Percentiles rank a stretch among this genome's conserved stretches.
These are phyloP conservation scores for Monochamus alternatus DNA, from an alignment of 2,888 invertebrate species.

Conservation along the genomic window DNA sequence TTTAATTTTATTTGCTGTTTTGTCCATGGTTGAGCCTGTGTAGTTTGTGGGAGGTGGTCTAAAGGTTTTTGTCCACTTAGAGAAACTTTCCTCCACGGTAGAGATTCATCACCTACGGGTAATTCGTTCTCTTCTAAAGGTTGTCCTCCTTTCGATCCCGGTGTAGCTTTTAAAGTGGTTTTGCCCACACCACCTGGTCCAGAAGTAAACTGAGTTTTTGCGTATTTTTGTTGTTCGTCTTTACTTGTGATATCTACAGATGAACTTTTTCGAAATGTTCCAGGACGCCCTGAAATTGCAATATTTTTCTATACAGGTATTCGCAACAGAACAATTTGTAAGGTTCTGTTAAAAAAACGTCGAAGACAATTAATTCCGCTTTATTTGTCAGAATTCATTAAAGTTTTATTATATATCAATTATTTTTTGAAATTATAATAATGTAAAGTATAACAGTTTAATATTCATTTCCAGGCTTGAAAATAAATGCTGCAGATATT, in stretches of 20 bases:
- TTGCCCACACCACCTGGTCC: slow-evolving; percentile 67
- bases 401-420: too few relatives aligned
- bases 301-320: background rate
- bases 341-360: background rate
- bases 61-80: slow-evolving; percentile 40
- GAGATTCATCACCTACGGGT: slow-evolving; percentile 73
- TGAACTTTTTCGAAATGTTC: slow-evolving; percentile 70
- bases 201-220: slow-evolving; percentile 58
- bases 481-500: too few relatives aligned
- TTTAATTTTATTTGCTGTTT: slow-evolving; percentile 77
- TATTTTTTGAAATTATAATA: too few relatives aligned
- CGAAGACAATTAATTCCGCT: too few relatives aligned
- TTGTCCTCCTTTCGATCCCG: slow-evolving; percentile 64
- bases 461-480: too few relatives aligned
- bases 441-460: too few relatives aligned
- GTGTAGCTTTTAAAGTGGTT: slow-evolving; percentile 59
- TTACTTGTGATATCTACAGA: slow-evolving; percentile 67
- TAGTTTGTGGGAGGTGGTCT: slow-evolving; percentile 50
- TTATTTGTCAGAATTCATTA: too few relatives aligned
- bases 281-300: slow-evolving; percentile 70
- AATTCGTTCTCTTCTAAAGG: slow-evolving; percentile 70
- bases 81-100: slow-evolving; percentile 72
- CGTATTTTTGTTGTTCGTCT: slow-evolving; percentile 58
- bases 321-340: background rate
- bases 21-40: slow-evolving; percentile 75